A percentile compares a stretch with the other conserved stretches of the same genome.
Conservation (phyloP, 2,113 vertebrate genomes). For the Pluvianellus socialis region DNA sequence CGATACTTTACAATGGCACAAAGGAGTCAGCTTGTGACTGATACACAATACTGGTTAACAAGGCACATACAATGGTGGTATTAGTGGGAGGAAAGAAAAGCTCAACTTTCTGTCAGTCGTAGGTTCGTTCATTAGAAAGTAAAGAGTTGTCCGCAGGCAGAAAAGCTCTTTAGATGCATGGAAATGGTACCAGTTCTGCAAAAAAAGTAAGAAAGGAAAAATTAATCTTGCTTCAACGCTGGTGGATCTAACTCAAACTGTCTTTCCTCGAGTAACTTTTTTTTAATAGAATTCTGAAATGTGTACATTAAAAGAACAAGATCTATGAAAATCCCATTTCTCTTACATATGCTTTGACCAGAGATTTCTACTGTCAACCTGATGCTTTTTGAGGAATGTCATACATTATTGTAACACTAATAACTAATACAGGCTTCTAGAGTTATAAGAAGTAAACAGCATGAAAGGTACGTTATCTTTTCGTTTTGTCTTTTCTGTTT, state of each 20-base stretch:
- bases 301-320: not conserved
- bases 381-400: not conserved
- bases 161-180: slow-evolving; percentile 25
- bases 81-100: slow-evolving; percentile 67
- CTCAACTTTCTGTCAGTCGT: slow-evolving; percentile 56
- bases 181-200: slow-evolving; percentile 5
- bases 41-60: slow-evolving; percentile 62
- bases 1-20: slow-evolving; percentile 63
- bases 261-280: not conserved
- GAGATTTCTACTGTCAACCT: not conserved
- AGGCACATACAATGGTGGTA: slow-evolving; percentile 48
- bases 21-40: slow-evolving; percentile 67
- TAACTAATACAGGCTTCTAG: not conserved
- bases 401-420: not conserved
- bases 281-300: not conserved
- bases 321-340: not conserved
- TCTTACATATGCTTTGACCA: not conserved
- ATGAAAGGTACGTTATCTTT: not conserved
- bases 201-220: not conserved
- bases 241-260: not conserved
- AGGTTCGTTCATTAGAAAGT: slow-evolving; percentile 57
- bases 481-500: not conserved
- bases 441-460: not conserved
- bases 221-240: not conserved
- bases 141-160: slow-evolving; percentile 26